phyloP scores from a whole-genome alignment of 2,797 vertebrate species.

The Euphonia xanthogaster region DNA sequence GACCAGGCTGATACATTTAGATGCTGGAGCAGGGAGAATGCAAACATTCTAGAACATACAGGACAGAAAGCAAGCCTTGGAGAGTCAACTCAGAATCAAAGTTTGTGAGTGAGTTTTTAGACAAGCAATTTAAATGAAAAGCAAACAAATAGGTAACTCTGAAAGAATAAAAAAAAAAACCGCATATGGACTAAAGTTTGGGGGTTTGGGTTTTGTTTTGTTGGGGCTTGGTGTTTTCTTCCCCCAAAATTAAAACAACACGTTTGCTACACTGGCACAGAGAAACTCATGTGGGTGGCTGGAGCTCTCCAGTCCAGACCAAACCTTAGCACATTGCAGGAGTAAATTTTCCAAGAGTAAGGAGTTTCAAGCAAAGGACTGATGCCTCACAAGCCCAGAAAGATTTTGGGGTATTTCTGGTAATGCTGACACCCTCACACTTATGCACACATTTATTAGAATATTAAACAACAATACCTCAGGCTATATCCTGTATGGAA shows the following conservation, averaged over 20 bases:
- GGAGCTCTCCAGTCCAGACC: neutral
- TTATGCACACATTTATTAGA: neutral
- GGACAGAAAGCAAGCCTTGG: neutral
- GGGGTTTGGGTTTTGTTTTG: neutral
- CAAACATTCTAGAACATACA: neutral
- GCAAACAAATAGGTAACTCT: neutral
- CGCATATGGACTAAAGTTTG: neutral
- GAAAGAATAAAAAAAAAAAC: neutral
- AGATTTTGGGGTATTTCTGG: neutral
- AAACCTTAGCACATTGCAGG: neutral
- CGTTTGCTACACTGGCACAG: neutral
- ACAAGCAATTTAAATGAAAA: neutral
- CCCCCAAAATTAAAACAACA: neutral
- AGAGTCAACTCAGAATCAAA: neutral
- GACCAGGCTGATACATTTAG: neutral
- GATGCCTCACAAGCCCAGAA: neutral
- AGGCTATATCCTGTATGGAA: neutral
- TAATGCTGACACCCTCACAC: neutral
- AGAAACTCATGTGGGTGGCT: accelerated
- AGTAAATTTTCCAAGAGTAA: neutral
- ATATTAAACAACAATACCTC: neutral
- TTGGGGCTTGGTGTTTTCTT: neutral
- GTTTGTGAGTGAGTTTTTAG: neutral
- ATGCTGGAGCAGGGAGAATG: neutral
- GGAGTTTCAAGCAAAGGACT: neutral